phyloP scores from a whole-genome alignment of 2,888 invertebrate species.

The Hirtodrosophila trivittata region DNA sequence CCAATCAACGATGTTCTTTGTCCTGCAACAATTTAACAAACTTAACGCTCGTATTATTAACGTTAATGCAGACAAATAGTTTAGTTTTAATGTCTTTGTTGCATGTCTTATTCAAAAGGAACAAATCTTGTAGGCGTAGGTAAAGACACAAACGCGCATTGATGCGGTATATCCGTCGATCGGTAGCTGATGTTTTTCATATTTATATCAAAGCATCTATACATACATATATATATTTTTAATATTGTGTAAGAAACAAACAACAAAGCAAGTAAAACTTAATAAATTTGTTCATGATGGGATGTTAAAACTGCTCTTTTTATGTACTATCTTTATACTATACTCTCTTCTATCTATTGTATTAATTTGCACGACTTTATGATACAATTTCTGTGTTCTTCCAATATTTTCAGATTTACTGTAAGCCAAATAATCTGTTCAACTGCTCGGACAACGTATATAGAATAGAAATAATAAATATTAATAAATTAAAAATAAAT shows the following conservation, averaged over 20 bases:
- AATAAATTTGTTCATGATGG: constrained; percentile 54
- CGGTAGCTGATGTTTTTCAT: constrained; percentile 18
- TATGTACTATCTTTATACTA: background rate
- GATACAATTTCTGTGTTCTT: too few species aligned
- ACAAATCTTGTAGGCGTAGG: too few species aligned
- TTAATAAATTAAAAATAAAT: too few species aligned
- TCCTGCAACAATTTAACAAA: constrained; percentile 3
- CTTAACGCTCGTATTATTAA: constrained; percentile 61
- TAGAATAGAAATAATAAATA: too few species aligned
- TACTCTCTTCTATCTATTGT: background rate
- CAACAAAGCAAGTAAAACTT: constrained; percentile 33
- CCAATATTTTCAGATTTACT: too few species aligned
- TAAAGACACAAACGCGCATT: too few species aligned
- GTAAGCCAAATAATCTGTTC: too few species aligned
- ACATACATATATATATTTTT: constrained; percentile 49
- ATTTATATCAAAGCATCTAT: constrained; percentile 37
- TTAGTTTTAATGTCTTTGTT: constrained; percentile 22
- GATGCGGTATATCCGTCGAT: constrained; percentile 4
- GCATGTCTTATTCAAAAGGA: constrained; percentile 16
- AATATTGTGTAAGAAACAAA: constrained; percentile 56
- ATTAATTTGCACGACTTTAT: too few species aligned
- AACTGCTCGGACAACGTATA: too few species aligned
- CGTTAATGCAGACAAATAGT: constrained; percentile 42
- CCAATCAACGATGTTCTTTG: too few species aligned
- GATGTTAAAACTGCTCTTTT: constrained; percentile 3